Percentiles rank a stretch among this genome's conserved stretches.
Conservation (phyloP, 2,113 vertebrate species). For the Myotis lucifugus region DNA sequence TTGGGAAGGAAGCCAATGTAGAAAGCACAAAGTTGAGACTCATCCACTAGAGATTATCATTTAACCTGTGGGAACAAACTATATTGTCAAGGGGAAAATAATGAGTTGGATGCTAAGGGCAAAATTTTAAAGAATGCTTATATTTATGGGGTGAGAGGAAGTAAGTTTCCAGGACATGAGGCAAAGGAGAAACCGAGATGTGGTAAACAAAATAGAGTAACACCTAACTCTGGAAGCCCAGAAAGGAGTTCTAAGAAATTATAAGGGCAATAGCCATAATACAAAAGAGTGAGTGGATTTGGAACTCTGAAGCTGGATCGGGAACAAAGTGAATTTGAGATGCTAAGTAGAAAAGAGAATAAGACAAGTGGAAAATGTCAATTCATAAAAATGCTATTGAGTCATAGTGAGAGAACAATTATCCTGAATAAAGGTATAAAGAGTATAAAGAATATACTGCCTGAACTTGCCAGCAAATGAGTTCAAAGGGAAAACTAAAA, state of each 20-base stretch:
- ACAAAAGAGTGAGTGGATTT: not conserved
- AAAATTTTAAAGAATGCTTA: not conserved
- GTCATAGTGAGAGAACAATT: not conserved
- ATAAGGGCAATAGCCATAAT: not conserved
- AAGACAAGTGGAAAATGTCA: conserved; percentile 20
- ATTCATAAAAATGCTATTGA: not conserved
- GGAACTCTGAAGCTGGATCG: not conserved
- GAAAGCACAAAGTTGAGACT: not conserved
- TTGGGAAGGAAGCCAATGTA: not conserved
- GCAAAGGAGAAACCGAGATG: not conserved
- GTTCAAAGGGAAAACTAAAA: not conserved
- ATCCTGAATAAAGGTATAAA: not conserved
- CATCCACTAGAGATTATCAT: not conserved
- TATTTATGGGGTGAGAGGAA: not conserved
- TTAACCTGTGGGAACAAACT: conserved; percentile 2
- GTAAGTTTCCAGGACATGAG: not conserved
- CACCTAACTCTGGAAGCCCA: not conserved
- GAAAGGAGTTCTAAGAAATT: not conserved
- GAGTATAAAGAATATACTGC: not conserved
- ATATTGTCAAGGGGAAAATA: not conserved
- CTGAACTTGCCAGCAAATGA: not conserved
- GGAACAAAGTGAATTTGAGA: not conserved
- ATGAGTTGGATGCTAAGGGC: not conserved
- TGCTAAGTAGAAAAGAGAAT: not conserved
- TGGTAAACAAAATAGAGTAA: not conserved